Conservation (phyloP, 2,888 invertebrate genomes). For the Drosophila infuscata region DNA sequence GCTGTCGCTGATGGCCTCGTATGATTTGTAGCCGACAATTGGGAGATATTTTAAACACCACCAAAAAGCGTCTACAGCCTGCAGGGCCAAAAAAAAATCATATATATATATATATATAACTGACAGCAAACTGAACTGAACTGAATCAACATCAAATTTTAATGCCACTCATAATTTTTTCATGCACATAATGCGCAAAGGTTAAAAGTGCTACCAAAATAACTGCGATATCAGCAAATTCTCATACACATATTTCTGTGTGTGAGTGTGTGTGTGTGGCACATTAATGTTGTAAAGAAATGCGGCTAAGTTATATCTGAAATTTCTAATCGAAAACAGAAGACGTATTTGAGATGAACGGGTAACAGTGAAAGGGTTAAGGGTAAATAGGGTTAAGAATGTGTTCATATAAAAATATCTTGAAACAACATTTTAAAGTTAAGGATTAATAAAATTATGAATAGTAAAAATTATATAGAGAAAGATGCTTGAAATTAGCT, state of each 20-base stretch:
- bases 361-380: slow-evolving; percentile 2
- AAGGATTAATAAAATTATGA: neutral
- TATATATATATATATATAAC: neutral
- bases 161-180: slow-evolving; percentile 77
- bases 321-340: slow-evolving; percentile 38
- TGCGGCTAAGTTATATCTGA: slow-evolving; percentile 24
- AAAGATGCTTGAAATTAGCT: neutral
- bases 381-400: neutral
- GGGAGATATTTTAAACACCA: slow-evolving; percentile 25
- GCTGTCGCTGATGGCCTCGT: slow-evolving; percentile 64
- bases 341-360: slow-evolving; percentile 17
- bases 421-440: neutral
- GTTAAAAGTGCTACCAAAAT: slow-evolving; percentile 52
- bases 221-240: slow-evolving; percentile 69
- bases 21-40: slow-evolving; percentile 78
- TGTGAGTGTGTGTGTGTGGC: slow-evolving; percentile 5
- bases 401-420: neutral
- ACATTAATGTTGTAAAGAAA: slow-evolving; percentile 50
- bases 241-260: slow-evolving; percentile 15
- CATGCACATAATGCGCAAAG: slow-evolving; percentile 74
- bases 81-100: neutral
- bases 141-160: slow-evolving; percentile 72
- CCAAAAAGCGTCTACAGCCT: slow-evolving; percentile 16
- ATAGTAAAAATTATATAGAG: neutral
- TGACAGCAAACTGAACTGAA: slow-evolving; percentile 9